A percentile compares a stretch with the other conserved stretches of the same genome.
phyloP scores from a whole-genome alignment of 2,888 invertebrate genomes.

The Cryptosula pallasiana region DNA sequence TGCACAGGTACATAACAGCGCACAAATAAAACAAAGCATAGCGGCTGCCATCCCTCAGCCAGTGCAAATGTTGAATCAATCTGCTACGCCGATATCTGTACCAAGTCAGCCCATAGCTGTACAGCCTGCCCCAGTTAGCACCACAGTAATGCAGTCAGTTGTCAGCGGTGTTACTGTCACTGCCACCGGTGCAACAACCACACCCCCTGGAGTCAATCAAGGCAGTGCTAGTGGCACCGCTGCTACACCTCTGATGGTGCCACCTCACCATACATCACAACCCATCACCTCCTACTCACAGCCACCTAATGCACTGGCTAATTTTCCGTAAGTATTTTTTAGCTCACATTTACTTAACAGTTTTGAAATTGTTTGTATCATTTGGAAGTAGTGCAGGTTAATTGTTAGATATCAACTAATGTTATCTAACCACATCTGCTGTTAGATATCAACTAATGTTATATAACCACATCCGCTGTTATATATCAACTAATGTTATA shows the following conservation, averaged over 20 bases:
- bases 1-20: background rate
- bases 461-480: too few species aligned
- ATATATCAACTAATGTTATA: too few species aligned
- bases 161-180: background rate
- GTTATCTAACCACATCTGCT: too few species aligned
- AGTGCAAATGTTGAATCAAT: background rate
- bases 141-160: background rate
- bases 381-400: too few species aligned
- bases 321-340: background rate
- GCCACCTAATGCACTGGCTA: background rate
- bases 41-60: background rate
- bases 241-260: background rate
- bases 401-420: too few species aligned
- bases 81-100: background rate
- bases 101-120: background rate
- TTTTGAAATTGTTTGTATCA: too few species aligned
- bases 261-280: background rate
- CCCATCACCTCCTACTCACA: background rate
- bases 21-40: background rate
- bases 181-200: background rate
- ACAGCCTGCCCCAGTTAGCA: background rate
- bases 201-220: background rate
- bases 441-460: too few species aligned
- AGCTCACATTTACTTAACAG: too few species aligned
- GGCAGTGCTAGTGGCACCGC: background rate